Evolutionary conservation across 2,797 vertebrate genomes (phyloP).

Genomic region (Poecilia picta): DNA sequence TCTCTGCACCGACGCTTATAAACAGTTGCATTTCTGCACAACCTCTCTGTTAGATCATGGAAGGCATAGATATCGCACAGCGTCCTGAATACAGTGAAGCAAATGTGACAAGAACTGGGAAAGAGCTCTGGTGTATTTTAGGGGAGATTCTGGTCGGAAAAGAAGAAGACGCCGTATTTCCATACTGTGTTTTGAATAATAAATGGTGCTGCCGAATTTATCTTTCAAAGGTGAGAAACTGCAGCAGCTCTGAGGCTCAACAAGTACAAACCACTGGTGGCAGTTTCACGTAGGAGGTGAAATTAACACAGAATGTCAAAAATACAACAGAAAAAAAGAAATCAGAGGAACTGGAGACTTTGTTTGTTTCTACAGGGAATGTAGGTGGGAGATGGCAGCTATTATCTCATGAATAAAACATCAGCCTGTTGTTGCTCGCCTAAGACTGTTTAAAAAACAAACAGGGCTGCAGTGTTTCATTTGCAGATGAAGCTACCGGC

Average conservation of each 20-base stretch:
- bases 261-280: conserved; percentile 17
- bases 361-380: conserved; percentile 21
- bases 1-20: not conserved
- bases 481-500: not conserved
- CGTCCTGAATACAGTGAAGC: not conserved
- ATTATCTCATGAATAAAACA: conserved; percentile 26
- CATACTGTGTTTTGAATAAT: conserved; percentile 9
- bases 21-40: not conserved
- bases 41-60: not conserved
- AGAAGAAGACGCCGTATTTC: conserved; percentile 1
- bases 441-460: conserved; percentile 21
- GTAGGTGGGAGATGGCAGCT: conserved; percentile 32
- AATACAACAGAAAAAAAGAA: conserved; percentile 10
- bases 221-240: conserved; percentile 23
- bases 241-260: conserved; percentile 20
- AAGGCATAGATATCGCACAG: not conserved
- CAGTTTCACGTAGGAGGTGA: conserved; percentile 34
- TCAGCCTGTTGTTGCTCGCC: not conserved
- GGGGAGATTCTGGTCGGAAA: not conserved
- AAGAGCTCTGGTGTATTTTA: conserved; percentile 1
- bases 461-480: not conserved
- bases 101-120: not conserved
- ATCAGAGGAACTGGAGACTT: conserved; percentile 3
- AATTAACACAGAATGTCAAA: conserved; percentile 35
- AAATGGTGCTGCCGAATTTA: conserved; percentile 1